Evolutionary conservation across 2,113 vertebrate species (phyloP).

Genomic region (Perca schrenkii): DNA sequence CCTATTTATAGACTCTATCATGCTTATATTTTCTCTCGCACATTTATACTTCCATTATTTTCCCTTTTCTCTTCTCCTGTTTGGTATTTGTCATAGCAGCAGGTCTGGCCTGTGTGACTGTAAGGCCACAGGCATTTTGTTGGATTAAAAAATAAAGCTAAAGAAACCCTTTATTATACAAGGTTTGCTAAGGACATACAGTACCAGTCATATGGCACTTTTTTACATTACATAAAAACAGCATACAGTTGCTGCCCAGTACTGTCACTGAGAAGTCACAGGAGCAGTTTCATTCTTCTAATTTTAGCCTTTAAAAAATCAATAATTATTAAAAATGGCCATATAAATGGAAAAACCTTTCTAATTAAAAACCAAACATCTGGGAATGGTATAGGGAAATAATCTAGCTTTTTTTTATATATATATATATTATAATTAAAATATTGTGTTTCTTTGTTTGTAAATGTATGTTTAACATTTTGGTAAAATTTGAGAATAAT

Average conservation of each 20-base stretch:
- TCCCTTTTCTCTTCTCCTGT: slow-evolving; percentile 34
- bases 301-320: too few species aligned
- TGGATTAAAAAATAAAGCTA: slow-evolving; percentile 34
- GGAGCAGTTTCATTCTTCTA: slow-evolving; percentile 3
- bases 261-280: not conserved
- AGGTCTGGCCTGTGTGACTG: slow-evolving; percentile 33
- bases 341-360: not conserved
- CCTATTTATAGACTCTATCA: slow-evolving; percentile 76
- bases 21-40: slow-evolving; percentile 60
- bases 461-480: not conserved
- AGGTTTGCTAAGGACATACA: slow-evolving; percentile 36
- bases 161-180: slow-evolving; percentile 30
- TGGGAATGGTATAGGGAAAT: not conserved
- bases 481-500: not conserved
- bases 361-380: not conserved
- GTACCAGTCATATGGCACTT: slow-evolving; percentile 13
- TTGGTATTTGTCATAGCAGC: slow-evolving; percentile 41
- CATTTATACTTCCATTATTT: slow-evolving; percentile 63
- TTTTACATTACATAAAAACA: not conserved
- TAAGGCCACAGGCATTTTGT: slow-evolving; percentile 32
- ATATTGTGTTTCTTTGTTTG: not conserved
- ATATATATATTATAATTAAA: not conserved
- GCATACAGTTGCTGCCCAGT: not conserved
- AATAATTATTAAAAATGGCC: too few species aligned
- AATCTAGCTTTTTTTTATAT: not conserved